Evolutionary conservation across 1,140 invertebrate species (phyloP).

Genomic region (Meloidogyne exigua): DNA sequence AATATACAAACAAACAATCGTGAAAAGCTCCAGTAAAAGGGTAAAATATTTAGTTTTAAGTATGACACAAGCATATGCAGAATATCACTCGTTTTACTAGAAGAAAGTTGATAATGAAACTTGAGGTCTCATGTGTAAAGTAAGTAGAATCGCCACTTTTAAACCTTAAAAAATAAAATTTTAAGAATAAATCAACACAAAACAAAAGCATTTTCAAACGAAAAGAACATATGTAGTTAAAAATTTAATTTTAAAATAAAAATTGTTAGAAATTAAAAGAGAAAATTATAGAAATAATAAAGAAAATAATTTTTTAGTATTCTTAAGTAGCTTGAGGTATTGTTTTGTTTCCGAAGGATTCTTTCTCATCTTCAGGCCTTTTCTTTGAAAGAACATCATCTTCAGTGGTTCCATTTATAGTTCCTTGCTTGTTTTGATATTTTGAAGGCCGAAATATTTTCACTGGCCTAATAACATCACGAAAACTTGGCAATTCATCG

Average conservation of each 20-base stretch:
- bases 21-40: too few relatives aligned
- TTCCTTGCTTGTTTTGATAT: slow-evolving; percentile 4
- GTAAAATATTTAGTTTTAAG: too few relatives aligned
- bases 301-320: not conserved
- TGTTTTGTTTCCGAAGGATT: not conserved
- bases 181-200: too few relatives aligned
- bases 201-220: too few relatives aligned
- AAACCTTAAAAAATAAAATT: too few relatives aligned
- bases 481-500: slow-evolving; percentile 37
- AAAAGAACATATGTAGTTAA: too few relatives aligned
- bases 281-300: not conserved
- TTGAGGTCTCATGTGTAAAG: not conserved
- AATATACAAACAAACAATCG: too few relatives aligned
- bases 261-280: not conserved
- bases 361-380: not conserved
- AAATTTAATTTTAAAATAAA: not conserved
- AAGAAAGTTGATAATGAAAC: not conserved
- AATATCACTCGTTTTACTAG: too few relatives aligned
- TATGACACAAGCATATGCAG: too few relatives aligned
- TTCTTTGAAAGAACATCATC: not conserved
- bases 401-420: not conserved
- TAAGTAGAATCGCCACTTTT: not conserved
- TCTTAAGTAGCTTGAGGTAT: not conserved
- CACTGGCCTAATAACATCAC: slow-evolving; percentile 20
- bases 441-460: slow-evolving; percentile 7